Conservation (phyloP, 2,888 invertebrate genomes). For the Dione juno region DNA sequence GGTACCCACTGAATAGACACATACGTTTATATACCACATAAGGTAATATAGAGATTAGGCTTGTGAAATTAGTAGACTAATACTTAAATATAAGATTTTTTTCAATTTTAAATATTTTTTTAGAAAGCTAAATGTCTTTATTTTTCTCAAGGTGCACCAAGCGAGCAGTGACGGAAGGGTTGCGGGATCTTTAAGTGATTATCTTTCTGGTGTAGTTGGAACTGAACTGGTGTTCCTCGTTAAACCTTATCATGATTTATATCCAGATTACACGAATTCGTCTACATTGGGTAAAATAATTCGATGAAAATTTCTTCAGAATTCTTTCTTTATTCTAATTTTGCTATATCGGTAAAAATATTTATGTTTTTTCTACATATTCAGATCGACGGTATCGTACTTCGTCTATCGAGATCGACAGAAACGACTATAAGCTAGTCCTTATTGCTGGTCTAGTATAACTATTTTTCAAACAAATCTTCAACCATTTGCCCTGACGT, state of each 20-base stretch:
- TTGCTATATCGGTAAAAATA: too few species aligned
- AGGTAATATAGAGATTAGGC: neutral
- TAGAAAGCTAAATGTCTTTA: neutral
- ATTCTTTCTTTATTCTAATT: neutral
- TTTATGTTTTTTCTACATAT: too few species aligned
- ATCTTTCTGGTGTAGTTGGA: slow-evolving; percentile 71
- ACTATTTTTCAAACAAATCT: too few species aligned
- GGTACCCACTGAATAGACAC: neutral
- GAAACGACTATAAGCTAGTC: too few species aligned
- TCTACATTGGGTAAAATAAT: slow-evolving; percentile 56
- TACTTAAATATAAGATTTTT: neutral
- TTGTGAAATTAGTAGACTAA: neutral
- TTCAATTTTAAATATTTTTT: neutral
- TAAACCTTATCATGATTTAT: slow-evolving; percentile 69
- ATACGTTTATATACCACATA: neutral
- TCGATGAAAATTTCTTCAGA: neutral
- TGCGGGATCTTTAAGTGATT: slow-evolving; percentile 73
- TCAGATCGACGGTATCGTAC: too few species aligned
- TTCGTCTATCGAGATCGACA: too few species aligned
- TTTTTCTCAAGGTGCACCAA: slow-evolving; percentile 67
- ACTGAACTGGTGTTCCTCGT: slow-evolving; percentile 72
- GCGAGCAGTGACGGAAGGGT: slow-evolving; percentile 69
- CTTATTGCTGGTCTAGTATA: too few species aligned
- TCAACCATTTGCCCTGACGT: too few species aligned
- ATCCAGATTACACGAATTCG: slow-evolving; percentile 60